phyloP scores from a whole-genome alignment of 2,888 invertebrate species.

The Drosophila birchii region DNA sequence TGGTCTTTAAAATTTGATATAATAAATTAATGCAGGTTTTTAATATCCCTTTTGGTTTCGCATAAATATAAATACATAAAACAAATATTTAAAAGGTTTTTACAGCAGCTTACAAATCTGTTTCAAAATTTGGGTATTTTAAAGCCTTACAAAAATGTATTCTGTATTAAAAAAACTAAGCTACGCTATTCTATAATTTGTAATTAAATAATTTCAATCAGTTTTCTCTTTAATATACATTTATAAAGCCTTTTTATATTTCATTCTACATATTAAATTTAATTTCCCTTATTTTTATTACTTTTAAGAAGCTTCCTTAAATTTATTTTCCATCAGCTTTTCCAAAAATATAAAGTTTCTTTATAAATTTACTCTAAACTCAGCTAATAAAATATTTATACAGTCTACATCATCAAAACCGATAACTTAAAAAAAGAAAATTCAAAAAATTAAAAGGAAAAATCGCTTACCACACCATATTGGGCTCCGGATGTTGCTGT shows the following conservation, averaged over 20 bases:
- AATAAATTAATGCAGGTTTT: not conserved
- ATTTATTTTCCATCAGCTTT: not conserved
- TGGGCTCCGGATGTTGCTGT: conserved; percentile 41
- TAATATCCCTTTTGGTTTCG: not conserved
- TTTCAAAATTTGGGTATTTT: not conserved
- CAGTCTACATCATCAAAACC: not conserved
- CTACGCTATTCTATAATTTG: too few species aligned
- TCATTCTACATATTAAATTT: not conserved
- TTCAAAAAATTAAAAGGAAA: conserved; percentile 8
- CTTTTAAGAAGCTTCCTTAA: not conserved
- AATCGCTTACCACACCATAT: conserved; percentile 32
- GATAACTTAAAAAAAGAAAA: not conserved
- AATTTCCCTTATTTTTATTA: not conserved
- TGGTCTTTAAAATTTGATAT: not conserved
- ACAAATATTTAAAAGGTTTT: too few species aligned
- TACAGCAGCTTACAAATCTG: too few species aligned
- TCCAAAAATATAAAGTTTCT: not conserved
- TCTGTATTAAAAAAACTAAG: not conserved
- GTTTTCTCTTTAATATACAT: not conserved
- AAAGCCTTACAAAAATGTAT: not conserved
- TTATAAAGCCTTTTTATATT: not conserved
- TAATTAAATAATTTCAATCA: too few species aligned
- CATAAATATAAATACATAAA: not conserved
- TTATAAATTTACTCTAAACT: too few species aligned
- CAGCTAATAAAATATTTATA: conserved; percentile 1